Evolutionary conservation across 2,797 vertebrate species (phyloP), one percentile per base, ranked within the genome.

Genomic region (Phalanger gymnotis): DNA sequence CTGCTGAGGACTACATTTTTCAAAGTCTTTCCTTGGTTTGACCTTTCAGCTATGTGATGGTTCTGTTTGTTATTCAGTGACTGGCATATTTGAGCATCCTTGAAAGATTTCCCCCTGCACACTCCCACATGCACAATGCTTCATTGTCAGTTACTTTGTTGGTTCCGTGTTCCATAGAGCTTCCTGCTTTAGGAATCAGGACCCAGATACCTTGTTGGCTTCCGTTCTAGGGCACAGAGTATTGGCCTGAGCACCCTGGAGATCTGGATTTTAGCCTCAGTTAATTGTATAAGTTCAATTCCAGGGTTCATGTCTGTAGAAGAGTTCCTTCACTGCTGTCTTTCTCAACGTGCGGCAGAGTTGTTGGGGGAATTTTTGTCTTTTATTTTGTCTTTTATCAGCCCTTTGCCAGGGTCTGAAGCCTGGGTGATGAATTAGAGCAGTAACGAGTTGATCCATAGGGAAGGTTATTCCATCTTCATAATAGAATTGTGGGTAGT

Each of bases 181-280:
- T 81, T 25, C 7, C 5, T 81, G 40, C 40, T 47, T 47, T 87
- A 51, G 73, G 73, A 87, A 47, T 47, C 22, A 87, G n/a, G 40
- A 47, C 58, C 56, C 25, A 54, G 54, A 66, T n/a, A 51, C n/a
- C 14, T 51, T 14, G n/a, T 56, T 54, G 57, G 16, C 91, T 95
- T 90, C n/a, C 94, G 81, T 92, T 95, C 40, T 87, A 90, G 13
- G 58, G 4, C 5, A 57, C 91, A 13, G 95, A 89, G 56, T 28
- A 19, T 92, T 93, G 73, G 9, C 40, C 9, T 87, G 22, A 87
- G 73, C 11, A 22, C 9, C 73, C 11, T 87, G 30, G 55, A 94
- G 91, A 66, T 92, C 73, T 40, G 55, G 92, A n/a, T 53, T 95
- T 95, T 94, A 90, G 13, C 89, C 0, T 90, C 53, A 94, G 90